Evolutionary conservation across 2,888 invertebrate genomes (phyloP).

Genomic region (Agonopterix alstromeriana): DNA sequence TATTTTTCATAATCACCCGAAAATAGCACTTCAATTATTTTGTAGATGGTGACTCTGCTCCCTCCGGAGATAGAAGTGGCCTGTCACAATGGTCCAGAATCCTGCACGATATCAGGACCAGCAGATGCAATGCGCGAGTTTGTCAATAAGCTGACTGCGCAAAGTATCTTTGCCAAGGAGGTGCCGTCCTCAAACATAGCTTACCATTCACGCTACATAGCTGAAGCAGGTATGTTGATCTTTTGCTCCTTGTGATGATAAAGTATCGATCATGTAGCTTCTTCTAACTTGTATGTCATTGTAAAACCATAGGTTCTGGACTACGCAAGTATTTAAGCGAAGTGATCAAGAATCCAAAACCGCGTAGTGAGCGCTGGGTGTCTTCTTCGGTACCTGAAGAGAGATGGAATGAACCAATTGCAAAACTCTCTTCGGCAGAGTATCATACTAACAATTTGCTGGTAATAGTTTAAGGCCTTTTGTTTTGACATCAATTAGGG

Average conservation of each 20-base stretch:
- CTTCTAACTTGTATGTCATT: too few relatives aligned
- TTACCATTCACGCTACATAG: slow-evolving; percentile 91
- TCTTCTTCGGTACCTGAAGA: slow-evolving; percentile 85
- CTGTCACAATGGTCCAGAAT: slow-evolving; percentile 87
- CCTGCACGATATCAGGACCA: slow-evolving; percentile 88
- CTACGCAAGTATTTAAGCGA: slow-evolving; percentile 77
- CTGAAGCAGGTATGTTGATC: slow-evolving; percentile 65
- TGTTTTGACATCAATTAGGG: too few relatives aligned
- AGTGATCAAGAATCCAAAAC: slow-evolving; percentile 79
- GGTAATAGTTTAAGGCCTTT: slow-evolving; percentile 35
- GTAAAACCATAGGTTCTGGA: slow-evolving; percentile 28
- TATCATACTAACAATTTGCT: slow-evolving; percentile 90
- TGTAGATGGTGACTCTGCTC: slow-evolving; percentile 36
- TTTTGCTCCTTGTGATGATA: too few relatives aligned
- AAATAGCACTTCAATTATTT: too few relatives aligned
- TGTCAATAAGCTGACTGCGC: slow-evolving; percentile 58
- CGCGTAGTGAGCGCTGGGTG: slow-evolving; percentile 85
- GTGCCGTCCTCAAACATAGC: slow-evolving; percentile 87
- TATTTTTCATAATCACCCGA: too few relatives aligned
- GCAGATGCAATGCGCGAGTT: slow-evolving; percentile 77
- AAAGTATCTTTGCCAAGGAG: slow-evolving; percentile 56
- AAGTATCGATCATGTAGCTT: too few relatives aligned
- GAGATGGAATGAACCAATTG: slow-evolving; percentile 30
- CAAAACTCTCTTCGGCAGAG: slow-evolving; percentile 82
- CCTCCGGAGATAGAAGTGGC: slow-evolving; percentile 84